These are phyloP conservation scores for Caranx melampygus DNA, from an alignment of 2,113 vertebrate species.

Conservation along the genomic window DNA sequence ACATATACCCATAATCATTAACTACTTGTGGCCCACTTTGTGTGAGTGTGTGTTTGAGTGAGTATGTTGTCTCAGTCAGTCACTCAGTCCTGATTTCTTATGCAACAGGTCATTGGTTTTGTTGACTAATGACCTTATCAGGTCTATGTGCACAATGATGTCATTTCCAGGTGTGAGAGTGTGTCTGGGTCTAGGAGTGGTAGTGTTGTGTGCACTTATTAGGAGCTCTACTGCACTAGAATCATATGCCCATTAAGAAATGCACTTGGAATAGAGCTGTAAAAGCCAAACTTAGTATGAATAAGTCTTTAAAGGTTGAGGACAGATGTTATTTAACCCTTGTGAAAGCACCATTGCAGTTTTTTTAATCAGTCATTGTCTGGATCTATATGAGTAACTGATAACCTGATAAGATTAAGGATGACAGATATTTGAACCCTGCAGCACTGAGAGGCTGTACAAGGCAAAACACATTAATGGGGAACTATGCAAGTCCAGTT, in stretches of 20 bases:
- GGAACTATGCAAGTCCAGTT: neutral
- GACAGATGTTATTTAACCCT: neutral
- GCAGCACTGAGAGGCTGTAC: too few species aligned
- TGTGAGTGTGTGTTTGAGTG: constrained; percentile 20
- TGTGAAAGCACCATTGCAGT: constrained; percentile 17
- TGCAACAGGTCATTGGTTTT: constrained; percentile 62
- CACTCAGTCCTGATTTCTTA: constrained; percentile 40
- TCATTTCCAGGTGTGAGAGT: constrained; percentile 58
- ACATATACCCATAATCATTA: constrained; percentile 72
- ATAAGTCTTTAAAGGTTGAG: too few species aligned
- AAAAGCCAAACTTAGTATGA: neutral
- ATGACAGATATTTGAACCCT: neutral
- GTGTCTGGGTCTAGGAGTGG: neutral
- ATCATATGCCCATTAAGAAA: neutral
- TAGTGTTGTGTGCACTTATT: constrained; percentile 31
- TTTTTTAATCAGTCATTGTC: neutral
- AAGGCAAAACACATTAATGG: neutral
- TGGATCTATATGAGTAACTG: neutral
- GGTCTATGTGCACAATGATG: constrained; percentile 54
- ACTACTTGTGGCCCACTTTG: constrained; percentile 39
- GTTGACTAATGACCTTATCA: constrained; percentile 66
- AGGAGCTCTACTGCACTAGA: neutral
- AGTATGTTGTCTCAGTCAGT: constrained; percentile 48
- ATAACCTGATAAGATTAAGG: neutral
- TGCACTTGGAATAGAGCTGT: constrained; percentile 3